A percentile compares a stretch with the other conserved stretches of the same genome.
Conservation (phyloP, 2,113 vertebrate genomes). For the Chionis minor region DNA sequence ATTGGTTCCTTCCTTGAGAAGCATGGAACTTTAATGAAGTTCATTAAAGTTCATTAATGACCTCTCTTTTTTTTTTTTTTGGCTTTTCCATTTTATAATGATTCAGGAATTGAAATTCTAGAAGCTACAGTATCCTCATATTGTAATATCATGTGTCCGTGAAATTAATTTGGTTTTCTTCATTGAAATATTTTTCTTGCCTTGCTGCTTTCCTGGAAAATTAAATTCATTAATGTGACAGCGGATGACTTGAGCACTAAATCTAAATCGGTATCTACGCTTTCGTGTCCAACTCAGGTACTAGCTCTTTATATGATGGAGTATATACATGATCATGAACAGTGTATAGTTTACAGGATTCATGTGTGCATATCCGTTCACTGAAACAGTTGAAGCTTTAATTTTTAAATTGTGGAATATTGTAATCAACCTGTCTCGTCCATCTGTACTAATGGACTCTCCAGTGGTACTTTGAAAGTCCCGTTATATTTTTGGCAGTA, state of each 20-base stretch:
- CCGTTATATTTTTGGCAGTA: neutral
- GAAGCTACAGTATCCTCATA: neutral
- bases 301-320: neutral
- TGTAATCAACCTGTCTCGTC: neutral
- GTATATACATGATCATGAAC: neutral
- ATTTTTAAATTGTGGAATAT: neutral
- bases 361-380: neutral
- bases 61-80: neutral
- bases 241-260: constrained; percentile 43
- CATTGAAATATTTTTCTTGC: neutral
- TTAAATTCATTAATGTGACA: constrained; percentile 4
- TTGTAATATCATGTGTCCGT: neutral
- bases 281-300: constrained; percentile 47
- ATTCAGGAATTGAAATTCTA: neutral
- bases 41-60: neutral
- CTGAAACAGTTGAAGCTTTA: neutral
- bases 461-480: neutral
- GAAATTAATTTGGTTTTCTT: neutral
- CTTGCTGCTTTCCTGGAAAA: constrained; percentile 39
- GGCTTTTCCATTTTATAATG: neutral
- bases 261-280: constrained; percentile 29
- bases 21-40: neutral
- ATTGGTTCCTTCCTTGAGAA: neutral
- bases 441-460: neutral
- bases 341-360: neutral